Conservation (phyloP, 2,888 invertebrate species). For the Scaptodrosophila latifasciaeformis region DNA sequence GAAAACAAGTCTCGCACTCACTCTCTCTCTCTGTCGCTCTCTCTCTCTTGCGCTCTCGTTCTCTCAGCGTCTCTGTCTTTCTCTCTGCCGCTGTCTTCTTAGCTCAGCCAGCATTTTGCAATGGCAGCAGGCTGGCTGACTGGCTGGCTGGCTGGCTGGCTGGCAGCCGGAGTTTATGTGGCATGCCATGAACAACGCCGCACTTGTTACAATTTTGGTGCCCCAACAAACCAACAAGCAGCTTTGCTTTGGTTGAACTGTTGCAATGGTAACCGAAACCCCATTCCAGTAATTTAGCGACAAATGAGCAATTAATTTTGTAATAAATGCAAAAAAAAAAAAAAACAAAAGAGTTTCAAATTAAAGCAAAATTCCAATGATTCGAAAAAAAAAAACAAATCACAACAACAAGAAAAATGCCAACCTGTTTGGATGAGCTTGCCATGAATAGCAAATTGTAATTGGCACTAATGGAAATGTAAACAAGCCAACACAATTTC, state of each 20-base stretch:
- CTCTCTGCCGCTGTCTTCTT: conserved; percentile 12
- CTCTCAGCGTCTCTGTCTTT: conserved; percentile 35
- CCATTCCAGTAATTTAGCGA: conserved; percentile 72
- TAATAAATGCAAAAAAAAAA: conserved; percentile 63
- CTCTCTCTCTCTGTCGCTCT: conserved; percentile 24
- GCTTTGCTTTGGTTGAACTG: conserved; percentile 16
- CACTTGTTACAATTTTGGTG: conserved; percentile 51
- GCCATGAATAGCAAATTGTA: too few relatives aligned
- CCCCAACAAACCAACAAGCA: too few relatives aligned
- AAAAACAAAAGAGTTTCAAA: conserved; percentile 2
- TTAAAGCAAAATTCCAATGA: too few relatives aligned
- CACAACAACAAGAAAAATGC: too few relatives aligned
- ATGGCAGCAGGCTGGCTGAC: conserved; percentile 5
- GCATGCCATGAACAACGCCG: conserved; percentile 1
- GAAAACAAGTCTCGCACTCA: conserved; percentile 65
- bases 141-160: background rate
- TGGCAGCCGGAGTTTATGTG: too few relatives aligned
- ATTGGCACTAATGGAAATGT: too few relatives aligned
- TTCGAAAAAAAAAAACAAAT: too few relatives aligned
- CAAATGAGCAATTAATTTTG: conserved; percentile 74
- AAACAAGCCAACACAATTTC: too few relatives aligned
- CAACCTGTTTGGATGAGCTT: too few relatives aligned
- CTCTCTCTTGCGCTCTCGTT: background rate
- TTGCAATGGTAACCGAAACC: conserved; percentile 65
- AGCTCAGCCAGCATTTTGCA: conserved; percentile 28